phyloP scores from a whole-genome alignment of 2,113 vertebrate genomes.

The Balaeniceps rex region DNA sequence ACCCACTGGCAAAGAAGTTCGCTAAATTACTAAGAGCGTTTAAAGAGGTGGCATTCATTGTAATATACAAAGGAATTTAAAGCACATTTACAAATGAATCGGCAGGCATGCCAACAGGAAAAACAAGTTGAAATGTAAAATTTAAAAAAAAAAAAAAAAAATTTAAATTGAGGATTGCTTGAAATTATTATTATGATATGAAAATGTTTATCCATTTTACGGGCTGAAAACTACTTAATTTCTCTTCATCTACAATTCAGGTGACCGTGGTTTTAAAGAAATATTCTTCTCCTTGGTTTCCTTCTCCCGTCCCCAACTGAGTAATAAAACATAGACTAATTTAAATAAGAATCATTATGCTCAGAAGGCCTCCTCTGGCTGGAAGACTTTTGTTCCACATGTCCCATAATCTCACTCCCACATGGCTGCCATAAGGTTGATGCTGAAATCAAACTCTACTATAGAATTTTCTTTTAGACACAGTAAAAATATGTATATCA shows the following conservation, averaged over 20 bases:
- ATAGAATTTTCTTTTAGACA: conserved; percentile 32
- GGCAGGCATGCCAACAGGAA: conserved; percentile 54
- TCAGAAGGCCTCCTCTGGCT: conserved; percentile 67
- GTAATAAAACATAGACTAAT: conserved; percentile 69
- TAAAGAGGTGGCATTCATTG: conserved; percentile 67
- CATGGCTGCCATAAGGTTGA: conserved; percentile 52
- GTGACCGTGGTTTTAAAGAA: conserved; percentile 45
- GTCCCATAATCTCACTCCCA: conserved; percentile 58
- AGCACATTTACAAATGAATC: conserved; percentile 67
- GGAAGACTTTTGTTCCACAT: conserved; percentile 62
- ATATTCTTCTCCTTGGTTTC: conserved; percentile 31
- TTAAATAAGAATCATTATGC: conserved; percentile 71
- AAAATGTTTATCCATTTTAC: conserved; percentile 56
- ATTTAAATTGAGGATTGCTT: not conserved
- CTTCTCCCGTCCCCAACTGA: conserved; percentile 54
- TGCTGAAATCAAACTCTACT: conserved; percentile 56
- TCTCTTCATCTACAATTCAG: conserved; percentile 52
- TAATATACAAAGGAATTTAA: conserved; percentile 68
- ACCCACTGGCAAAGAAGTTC: conserved; percentile 63
- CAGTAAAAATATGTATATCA: conserved; percentile 43
- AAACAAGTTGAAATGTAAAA: conserved; percentile 46
- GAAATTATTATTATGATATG: conserved; percentile 3
- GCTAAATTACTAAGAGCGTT: conserved; percentile 63
- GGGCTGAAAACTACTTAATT: conserved; percentile 38
- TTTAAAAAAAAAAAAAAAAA: not conserved